Percentiles rank a stretch among this genome's conserved stretches.
phyloP scores from a whole-genome alignment of 2,113 vertebrate species.

The Cheirogaleus medius region DNA sequence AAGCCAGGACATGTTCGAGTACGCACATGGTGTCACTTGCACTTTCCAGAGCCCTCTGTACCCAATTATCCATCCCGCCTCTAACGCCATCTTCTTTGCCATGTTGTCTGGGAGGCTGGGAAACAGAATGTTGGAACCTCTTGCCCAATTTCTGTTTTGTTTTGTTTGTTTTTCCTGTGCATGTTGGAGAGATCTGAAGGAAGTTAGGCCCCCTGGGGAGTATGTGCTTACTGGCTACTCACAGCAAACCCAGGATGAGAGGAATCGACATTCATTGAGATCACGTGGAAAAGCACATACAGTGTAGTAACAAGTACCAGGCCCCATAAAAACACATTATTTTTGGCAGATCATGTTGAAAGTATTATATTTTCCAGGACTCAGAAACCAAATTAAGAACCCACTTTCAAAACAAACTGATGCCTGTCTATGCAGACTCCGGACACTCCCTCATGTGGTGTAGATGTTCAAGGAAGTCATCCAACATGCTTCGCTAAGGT shows the following conservation, averaged over 20 bases:
- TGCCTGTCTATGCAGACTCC: background rate
- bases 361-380: slow-evolving; percentile 10
- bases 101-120: background rate
- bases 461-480: background rate
- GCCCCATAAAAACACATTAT: background rate
- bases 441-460: background rate
- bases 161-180: background rate
- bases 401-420: background rate
- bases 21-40: fast-evolving
- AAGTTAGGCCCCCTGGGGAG: background rate
- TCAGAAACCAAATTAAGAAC: slow-evolving; percentile 17
- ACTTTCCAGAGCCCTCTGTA: background rate
- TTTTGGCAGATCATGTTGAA: slow-evolving; percentile 9
- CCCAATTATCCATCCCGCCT: background rate
- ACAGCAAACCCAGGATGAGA: background rate
- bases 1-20: background rate
- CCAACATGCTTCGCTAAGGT: fast-evolving
- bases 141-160: background rate
- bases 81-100: background rate
- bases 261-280: background rate
- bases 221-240: background rate
- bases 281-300: background rate
- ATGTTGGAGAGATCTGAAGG: background rate
- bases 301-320: background rate
- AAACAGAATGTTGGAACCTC: fast-evolving